Conservation (phyloP, 2,113 vertebrate genomes). For the Dasypus novemcinctus region DNA sequence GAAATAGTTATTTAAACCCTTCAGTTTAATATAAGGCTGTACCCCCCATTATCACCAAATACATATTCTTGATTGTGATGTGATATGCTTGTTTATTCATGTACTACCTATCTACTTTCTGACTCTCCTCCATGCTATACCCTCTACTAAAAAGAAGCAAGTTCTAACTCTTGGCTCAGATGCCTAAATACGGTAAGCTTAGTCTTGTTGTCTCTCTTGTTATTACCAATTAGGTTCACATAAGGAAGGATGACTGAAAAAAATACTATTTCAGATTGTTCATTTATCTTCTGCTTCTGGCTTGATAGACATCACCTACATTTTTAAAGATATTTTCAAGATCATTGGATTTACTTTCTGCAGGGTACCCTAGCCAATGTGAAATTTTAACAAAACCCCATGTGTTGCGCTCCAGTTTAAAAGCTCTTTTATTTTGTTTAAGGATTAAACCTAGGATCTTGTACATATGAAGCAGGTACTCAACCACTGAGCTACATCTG, state of each 20-base stretch:
- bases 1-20: neutral
- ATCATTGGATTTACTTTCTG: neutral
- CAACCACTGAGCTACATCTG: no score
- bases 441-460: no score
- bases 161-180: neutral
- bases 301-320: neutral
- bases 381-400: conserved; percentile 19
- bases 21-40: neutral
- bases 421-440: neutral
- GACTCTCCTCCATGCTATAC: neutral
- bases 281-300: neutral
- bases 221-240: conserved; percentile 16
- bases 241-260: neutral
- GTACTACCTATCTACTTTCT: neutral
- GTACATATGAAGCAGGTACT: no score
- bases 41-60: neutral
- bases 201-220: neutral
- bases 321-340: conserved; percentile 15
- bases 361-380: neutral
- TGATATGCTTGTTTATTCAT: neutral
- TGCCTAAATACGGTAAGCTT: neutral
- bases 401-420: neutral
- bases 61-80: neutral
- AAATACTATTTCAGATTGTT: neutral
- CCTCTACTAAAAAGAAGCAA: neutral